These are phyloP conservation scores for Digitonthophagus gazella DNA, from an alignment of 2,888 invertebrate species.

Conservation along the genomic window DNA sequence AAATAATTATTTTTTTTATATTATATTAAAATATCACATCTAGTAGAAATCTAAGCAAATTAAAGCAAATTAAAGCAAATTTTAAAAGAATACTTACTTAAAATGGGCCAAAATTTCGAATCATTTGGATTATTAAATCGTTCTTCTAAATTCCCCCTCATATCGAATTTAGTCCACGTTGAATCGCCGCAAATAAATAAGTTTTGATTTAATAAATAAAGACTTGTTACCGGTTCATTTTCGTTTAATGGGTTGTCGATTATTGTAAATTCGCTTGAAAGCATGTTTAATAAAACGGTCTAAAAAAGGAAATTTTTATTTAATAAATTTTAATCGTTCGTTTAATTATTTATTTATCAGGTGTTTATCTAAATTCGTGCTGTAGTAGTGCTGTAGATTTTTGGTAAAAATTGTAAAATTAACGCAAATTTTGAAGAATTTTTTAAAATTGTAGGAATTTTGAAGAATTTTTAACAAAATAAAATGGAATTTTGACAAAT, in stretches of 20 bases:
- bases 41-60: no score
- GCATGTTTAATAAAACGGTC: conserved; percentile 86
- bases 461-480: no score
- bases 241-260: conserved; percentile 82
- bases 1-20: background rate
- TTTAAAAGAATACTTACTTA: conserved; percentile 55
- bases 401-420: no score
- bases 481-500: no score
- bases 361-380: background rate
- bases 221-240: conserved; percentile 62
- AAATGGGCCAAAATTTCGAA: conserved; percentile 68
- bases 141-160: conserved; percentile 71
- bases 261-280: conserved; percentile 88
- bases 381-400: background rate
- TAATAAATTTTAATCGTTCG: background rate
- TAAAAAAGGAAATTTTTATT: conserved; percentile 46
- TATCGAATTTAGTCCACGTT: conserved; percentile 75
- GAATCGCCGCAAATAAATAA: conserved; percentile 75
- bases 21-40: no score
- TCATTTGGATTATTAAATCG: conserved; percentile 59
- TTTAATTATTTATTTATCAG: background rate
- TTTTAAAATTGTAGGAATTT: no score
- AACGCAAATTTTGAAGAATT: background rate
- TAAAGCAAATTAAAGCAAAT: no score
- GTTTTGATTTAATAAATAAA: conserved; percentile 65